phyloP scores from a whole-genome alignment of 2,888 invertebrate genomes.

The Glomeris marginata region DNA sequence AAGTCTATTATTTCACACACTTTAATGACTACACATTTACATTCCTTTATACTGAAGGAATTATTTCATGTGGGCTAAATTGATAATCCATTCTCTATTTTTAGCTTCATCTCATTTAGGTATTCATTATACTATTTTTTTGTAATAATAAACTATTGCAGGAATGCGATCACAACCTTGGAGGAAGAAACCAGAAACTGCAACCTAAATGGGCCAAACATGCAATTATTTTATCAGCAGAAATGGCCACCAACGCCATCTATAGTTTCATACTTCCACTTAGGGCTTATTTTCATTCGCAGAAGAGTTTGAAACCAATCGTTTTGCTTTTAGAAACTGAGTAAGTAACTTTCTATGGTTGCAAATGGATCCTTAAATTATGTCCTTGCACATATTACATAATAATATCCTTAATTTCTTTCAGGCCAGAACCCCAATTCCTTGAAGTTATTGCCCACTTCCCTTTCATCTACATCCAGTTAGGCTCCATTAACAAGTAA shows the following conservation, averaged over 20 bases:
- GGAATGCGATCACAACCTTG: conserved; percentile 2
- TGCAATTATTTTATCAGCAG: conserved; percentile 90
- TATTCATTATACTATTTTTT: not conserved
- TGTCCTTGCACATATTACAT: too few relatives aligned
- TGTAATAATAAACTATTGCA: not conserved
- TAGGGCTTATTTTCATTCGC: conserved; percentile 84
- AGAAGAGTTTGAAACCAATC: conserved; percentile 87
- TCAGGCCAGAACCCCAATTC: conserved; percentile 74
- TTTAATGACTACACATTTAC: too few relatives aligned
- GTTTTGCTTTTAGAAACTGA: conserved; percentile 72
- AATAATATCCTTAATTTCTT: not conserved
- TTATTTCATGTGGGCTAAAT: too few relatives aligned
- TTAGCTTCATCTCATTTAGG: too few relatives aligned
- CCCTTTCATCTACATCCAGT: conserved; percentile 97
- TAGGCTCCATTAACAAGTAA: conserved; percentile 86
- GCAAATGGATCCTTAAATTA: too few relatives aligned
- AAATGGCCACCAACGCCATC: conserved; percentile 91
- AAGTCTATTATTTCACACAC: too few relatives aligned
- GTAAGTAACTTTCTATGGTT: conserved; percentile 1
- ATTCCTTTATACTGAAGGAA: too few relatives aligned
- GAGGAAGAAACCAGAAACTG: conserved; percentile 1
- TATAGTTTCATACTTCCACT: conserved; percentile 97
- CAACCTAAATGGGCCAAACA: conserved; percentile 42
- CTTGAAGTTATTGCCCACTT: conserved; percentile 92
- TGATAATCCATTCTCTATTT: too few relatives aligned